Base-by-base conservation (phyloP, 1,140 invertebrate genomes). In the Rhagoletis zephyria region DNA sequence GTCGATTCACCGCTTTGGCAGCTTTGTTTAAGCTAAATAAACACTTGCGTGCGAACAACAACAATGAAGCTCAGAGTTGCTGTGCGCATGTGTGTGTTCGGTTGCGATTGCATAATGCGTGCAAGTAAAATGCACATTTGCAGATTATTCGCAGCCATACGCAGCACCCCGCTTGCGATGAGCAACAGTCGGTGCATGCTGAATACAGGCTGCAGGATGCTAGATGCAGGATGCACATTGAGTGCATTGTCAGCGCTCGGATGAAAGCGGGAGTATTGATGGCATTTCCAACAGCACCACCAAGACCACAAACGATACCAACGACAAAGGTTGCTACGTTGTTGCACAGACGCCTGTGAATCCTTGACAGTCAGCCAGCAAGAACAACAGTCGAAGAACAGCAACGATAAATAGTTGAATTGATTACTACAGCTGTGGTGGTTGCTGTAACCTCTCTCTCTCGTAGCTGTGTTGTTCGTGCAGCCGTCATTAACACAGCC, bases 181-280 rank as follows among this genome's bases (percentile, higher is more conserved):
- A 1, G 67, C 40, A 74, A 10, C 5, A 30, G 42, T 45, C 67
- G 45, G 10, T 45, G 42, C 67, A 48, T 42, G 10, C 67, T 45
- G 65, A 67, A 19, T 42, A 30, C 65, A 14, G 65, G 19, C 30
- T 60, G 59, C 10, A 67, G 30, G 30, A 67, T 30, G 30, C 30
- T 30, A 30, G 30, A 30, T 67, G 30, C 30, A 42, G 67, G 67
- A 74, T 48, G 30, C 67, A 14, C 67, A 48, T 74, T 74, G 30
- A 30, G 30, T 74, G 67, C 67, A 74, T 74, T 74, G 67, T 74
- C 67, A 74, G 67, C 42, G 42, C 42, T 10, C 4, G 16, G 67
- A 48, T 40, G 67, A 74, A 74, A 74, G 30, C 67, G 45, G 10
- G 12, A n/a, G 12, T 48, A 63, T 63, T n/a, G 61, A 63, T n/a